phyloP scores from a whole-genome alignment of 1,140 invertebrate species.

The Achroia grisella region DNA sequence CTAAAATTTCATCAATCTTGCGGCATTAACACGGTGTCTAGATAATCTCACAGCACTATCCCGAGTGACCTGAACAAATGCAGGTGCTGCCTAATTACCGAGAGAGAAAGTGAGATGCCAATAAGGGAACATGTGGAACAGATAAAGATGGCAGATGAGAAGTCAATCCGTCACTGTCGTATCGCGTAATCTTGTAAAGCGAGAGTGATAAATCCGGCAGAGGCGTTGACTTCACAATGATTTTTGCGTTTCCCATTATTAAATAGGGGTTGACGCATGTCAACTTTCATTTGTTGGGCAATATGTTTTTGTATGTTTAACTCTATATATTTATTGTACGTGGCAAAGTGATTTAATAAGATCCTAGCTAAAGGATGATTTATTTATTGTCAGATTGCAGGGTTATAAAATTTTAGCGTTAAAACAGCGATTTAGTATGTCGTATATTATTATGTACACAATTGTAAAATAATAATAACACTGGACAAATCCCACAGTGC shows the following conservation, averaged over 20 bases:
- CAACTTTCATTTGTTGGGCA: slow-evolving; percentile 8
- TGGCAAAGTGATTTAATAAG: too few species aligned
- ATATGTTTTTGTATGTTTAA: slow-evolving; percentile 6
- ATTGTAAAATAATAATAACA: too few species aligned
- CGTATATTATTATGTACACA: too few species aligned
- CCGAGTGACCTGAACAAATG: slow-evolving; percentile 43
- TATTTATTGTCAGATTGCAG: too few species aligned
- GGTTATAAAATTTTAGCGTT: too few species aligned
- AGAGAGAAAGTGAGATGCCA: slow-evolving; percentile 20
- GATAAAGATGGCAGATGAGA: slow-evolving; percentile 20
- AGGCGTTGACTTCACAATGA: slow-evolving; percentile 29
- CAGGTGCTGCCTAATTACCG: slow-evolving; percentile 54
- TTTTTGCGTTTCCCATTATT: slow-evolving; percentile 39
- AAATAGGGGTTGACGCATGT: slow-evolving; percentile 30
- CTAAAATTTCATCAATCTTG: slow-evolving; percentile 50
- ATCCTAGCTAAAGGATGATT: too few species aligned
- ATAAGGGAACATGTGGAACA: slow-evolving; percentile 5
- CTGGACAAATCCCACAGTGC: too few species aligned
- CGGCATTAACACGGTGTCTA: slow-evolving; percentile 45
- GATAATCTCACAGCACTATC: slow-evolving; percentile 41
- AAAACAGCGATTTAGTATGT: too few species aligned
- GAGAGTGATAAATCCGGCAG: slow-evolving; percentile 41
- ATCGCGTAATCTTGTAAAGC: slow-evolving; percentile 50
- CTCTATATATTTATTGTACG: not conserved
- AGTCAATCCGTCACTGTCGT: slow-evolving; percentile 62